Evolutionary conservation across 2,888 invertebrate species (phyloP).

Genomic region (Lycia hirtaria): DNA sequence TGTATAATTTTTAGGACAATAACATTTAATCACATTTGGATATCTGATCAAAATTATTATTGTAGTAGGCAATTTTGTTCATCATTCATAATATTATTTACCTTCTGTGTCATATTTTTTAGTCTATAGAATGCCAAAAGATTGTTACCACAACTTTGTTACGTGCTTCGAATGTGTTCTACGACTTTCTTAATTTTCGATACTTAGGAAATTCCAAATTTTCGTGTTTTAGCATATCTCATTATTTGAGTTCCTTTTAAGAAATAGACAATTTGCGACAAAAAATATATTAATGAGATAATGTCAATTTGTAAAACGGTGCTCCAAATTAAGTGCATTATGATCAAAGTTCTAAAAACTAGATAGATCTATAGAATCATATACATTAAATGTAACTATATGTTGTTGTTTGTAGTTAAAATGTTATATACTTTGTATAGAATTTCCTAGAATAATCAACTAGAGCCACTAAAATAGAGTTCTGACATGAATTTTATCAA

Average conservation of each 20-base stretch:
- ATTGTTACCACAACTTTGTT: conserved; percentile 47
- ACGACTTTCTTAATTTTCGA: too few species aligned
- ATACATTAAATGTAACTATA: not conserved
- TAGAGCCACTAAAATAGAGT: conserved; percentile 18
- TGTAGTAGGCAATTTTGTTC: not conserved
- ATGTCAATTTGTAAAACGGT: not conserved
- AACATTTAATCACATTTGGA: not conserved
- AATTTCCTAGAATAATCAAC: conserved; percentile 14
- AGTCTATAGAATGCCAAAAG: conserved; percentile 32
- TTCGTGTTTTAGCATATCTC: too few species aligned
- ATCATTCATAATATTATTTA: conserved; percentile 1
- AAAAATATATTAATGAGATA: not conserved
- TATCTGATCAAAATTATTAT: not conserved
- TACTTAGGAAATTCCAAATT: too few species aligned
- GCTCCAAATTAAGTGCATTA: conserved; percentile 1
- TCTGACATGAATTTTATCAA: conserved; percentile 9
- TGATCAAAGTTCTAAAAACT: not conserved
- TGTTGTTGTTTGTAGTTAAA: conserved; percentile 7
- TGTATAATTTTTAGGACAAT: not conserved
- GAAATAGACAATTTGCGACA: not conserved
- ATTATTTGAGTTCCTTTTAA: not conserved
- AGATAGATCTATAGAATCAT: not conserved
- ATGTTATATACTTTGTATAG: conserved; percentile 24
- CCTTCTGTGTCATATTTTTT: conserved; percentile 31
- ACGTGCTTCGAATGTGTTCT: conserved; percentile 23